phyloP scores from a whole-genome alignment of 2,888 invertebrate genomes.

The Pristionchus fissidentatus region DNA sequence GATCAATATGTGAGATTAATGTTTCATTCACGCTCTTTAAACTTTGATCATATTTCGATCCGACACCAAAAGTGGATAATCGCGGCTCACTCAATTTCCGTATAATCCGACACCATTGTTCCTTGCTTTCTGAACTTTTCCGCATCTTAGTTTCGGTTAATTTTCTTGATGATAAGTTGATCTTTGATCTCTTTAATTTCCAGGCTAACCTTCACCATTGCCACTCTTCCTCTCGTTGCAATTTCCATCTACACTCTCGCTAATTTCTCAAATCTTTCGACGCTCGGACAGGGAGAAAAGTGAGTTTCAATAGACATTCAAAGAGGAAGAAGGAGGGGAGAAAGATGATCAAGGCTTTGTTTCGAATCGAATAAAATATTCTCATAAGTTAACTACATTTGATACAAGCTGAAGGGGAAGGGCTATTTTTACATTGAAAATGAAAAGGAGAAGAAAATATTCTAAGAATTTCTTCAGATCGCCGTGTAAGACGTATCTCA shows the following conservation, averaged over 20 bases:
- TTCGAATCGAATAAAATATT: not conserved
- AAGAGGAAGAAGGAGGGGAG: too few species aligned
- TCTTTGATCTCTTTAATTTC: constrained; percentile 18
- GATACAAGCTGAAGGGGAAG: too few species aligned
- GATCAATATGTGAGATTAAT: constrained; percentile 59
- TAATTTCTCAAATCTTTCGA: constrained; percentile 58
- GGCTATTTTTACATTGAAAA: not conserved
- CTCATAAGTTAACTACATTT: too few species aligned
- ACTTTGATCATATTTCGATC: not conserved
- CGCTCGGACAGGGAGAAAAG: constrained; percentile 56
- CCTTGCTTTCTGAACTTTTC: not conserved
- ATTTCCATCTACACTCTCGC: constrained; percentile 67
- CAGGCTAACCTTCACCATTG: constrained; percentile 61
- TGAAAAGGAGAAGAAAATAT: not conserved
- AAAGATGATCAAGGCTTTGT: too few species aligned
- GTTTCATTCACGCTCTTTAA: too few species aligned
- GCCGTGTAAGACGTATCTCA: constrained; percentile 67
- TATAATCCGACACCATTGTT: not conserved
- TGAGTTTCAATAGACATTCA: too few species aligned
- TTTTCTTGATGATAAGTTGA: not conserved
- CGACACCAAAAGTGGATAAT: too few species aligned
- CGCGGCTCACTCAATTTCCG: too few species aligned
- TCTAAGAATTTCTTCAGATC: constrained; percentile 9
- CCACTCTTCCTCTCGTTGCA: constrained; percentile 64
- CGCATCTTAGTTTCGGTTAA: not conserved